Evolutionary conservation across 2,888 invertebrate species (phyloP).

Genomic region (Rhopalosiphum nymphaeae): DNA sequence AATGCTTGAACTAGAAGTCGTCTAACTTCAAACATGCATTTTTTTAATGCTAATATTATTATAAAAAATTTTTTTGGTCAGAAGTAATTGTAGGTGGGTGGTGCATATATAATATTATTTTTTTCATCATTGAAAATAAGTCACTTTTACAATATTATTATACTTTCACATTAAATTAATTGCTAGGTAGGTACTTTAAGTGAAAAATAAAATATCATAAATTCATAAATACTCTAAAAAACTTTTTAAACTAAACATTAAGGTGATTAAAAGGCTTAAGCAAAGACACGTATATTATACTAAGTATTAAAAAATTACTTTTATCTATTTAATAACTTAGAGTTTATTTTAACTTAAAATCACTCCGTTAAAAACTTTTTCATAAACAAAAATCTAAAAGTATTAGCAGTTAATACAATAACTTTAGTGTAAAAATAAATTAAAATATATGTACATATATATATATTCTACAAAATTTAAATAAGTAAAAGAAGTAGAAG

Average conservation of each 20-base stretch:
- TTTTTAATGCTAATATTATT: background rate
- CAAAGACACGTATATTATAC: background rate
- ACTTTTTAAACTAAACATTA: background rate
- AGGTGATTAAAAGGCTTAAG: background rate
- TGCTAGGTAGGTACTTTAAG: background rate
- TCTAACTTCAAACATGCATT: background rate
- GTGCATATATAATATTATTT: background rate
- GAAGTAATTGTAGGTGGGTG: background rate
- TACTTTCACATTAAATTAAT: constrained; percentile 11
- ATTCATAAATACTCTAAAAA: background rate
- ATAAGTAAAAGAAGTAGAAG: background rate
- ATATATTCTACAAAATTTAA: background rate
- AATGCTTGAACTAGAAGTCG: background rate
- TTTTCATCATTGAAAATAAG: background rate
- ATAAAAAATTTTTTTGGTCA: background rate
- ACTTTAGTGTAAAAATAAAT: background rate
- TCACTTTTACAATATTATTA: background rate
- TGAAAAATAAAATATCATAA: background rate
- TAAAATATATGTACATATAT: background rate
- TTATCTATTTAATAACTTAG: background rate
- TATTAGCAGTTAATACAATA: background rate
- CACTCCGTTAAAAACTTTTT: background rate
- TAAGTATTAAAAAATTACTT: background rate
- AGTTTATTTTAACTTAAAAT: constrained; percentile 3
- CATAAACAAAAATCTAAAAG: constrained; percentile 7